Base-by-base conservation (phyloP, 2,797 vertebrate genomes). In the Sebastes matsubarae region DNA sequence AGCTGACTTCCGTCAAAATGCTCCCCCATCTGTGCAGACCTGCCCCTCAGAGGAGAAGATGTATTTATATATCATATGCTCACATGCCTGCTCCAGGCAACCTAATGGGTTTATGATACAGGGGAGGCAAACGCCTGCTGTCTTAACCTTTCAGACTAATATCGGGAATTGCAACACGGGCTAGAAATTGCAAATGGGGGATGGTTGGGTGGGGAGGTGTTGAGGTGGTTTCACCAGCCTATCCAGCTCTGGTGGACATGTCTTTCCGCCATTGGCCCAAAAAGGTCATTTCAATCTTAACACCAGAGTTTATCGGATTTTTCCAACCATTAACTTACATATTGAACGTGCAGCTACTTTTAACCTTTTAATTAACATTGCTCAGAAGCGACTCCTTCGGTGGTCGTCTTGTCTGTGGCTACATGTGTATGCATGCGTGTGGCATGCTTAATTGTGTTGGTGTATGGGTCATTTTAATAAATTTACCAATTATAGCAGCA, bases 391-490 rank as follows among this genome's bases (percentile, higher is more conserved):
- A 84, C 79, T 84, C 61, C 66, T 82, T 82, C 77, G 42, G 85
- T 83, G 82, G 80, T 50, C 20, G 12, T 30, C 79, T 72, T 84
- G 78, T 55, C 63, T 81, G 65, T 88, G 81, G 30, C 61, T 71
- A 7, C 20, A 29, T 67, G 68, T 64, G 27, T 68, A 52, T 79
- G 54, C 32, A 54, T 82, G 75, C 20, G n/a, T 46, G 65, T 88
- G 82, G 60, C 83, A 84, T 72, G 75, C 73, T 86, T 93, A 92
- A 93, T 93, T 86, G 87, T 86, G 79, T 92, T 93, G 82, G 79
- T 87, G 77, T 84, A 74, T 73, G 77, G 94, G 92, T 96, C 90
- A 95, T 95, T 96, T 95, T 92, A 94, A 95, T 95, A 95, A 81
- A 94, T 92, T 92, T 88, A 89, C 92, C 88, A 95, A 94, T 95